Evolutionary conservation across 2,797 vertebrate species (phyloP).

Genomic region (Ptychobarbus kaznakovi): DNA sequence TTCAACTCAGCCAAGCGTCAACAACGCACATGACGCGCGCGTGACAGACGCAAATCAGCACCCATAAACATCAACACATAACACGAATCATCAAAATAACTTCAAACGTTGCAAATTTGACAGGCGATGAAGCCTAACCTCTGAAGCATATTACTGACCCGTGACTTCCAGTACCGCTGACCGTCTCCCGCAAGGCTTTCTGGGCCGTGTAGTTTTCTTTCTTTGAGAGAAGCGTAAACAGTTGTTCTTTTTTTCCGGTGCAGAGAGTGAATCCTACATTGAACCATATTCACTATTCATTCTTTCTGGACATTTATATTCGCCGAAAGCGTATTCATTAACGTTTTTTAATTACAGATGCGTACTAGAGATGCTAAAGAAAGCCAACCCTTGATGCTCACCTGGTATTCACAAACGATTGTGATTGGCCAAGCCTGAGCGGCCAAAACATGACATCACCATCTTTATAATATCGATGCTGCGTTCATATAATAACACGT

Average conservation of each 20-base stretch:
- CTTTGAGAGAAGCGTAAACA: fast-evolving
- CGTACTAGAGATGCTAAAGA: not conserved
- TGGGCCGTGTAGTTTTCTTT: constrained; percentile 66
- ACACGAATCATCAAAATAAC: not conserved
- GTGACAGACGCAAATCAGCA: not conserved
- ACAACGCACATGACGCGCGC: not conserved
- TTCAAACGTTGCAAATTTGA: not conserved
- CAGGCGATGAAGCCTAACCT: not conserved
- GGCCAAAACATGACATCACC: no score
- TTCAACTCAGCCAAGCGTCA: not conserved
- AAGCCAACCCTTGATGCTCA: not conserved
- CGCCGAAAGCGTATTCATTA: not conserved
- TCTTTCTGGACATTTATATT: not conserved
- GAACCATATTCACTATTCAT: not conserved
- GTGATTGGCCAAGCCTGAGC: not conserved
- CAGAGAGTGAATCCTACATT: not conserved
- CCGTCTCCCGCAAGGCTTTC: constrained; percentile 9
- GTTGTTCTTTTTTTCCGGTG: not conserved
- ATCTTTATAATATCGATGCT: no score
- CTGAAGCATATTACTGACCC: not conserved
- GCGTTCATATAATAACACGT: not conserved
- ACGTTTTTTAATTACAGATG: not conserved
- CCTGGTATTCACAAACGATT: not conserved
- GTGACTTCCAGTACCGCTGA: not conserved
- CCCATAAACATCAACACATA: no score